Evolutionary conservation across 2,888 invertebrate species (phyloP), one percentile per base, ranked within the genome.

Genomic region (Tipula vernalis): DNA sequence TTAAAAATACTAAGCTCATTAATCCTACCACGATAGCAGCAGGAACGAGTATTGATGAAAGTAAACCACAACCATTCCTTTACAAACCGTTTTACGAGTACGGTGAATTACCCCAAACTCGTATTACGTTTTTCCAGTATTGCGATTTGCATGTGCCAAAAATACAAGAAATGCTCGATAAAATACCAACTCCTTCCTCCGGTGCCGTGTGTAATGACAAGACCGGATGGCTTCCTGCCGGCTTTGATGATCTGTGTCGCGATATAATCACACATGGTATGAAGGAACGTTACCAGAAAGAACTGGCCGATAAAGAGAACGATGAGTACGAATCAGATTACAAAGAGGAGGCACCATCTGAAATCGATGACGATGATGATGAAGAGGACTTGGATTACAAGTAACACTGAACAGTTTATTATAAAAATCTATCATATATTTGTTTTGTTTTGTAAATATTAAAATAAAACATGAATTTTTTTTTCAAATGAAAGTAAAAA

Each of bases 61-160:
- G 91, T 39, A 89, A 88, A 3, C 89, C 92, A 2, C 88, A 36
- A 89, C 39, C 91, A 92, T 88, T 91, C 91, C 36, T 91, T 5
- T 90, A 90, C 44, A 91, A 90, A 90, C 89, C 92, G 89, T 89
- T 94, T 88, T 94, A 95, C 89, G 92, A 94, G 6, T 96, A 96
- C 1, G 95, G 95, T 12, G 92, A 94, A 88, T 91, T 96, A 86
- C 98, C 98, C 0, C 94, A 96, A 5, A 96, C 96, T 86, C 92
- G 97, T 57, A 98, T 98, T 91, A 51, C 51, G 3, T 86, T 39
- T 84, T 84, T 84, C 6, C 84, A 84, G 95, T 96, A 95, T 89
- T 96, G 96, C 89, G 97, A 98, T 91, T 93, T 98, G 83, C 92
- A 95, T 18, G 92, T 97, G 36, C 94, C 95, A 0, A 96, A 97